Base-by-base conservation (phyloP, 2,888 invertebrate genomes). In the Choristoneura rosaceana region DNA sequence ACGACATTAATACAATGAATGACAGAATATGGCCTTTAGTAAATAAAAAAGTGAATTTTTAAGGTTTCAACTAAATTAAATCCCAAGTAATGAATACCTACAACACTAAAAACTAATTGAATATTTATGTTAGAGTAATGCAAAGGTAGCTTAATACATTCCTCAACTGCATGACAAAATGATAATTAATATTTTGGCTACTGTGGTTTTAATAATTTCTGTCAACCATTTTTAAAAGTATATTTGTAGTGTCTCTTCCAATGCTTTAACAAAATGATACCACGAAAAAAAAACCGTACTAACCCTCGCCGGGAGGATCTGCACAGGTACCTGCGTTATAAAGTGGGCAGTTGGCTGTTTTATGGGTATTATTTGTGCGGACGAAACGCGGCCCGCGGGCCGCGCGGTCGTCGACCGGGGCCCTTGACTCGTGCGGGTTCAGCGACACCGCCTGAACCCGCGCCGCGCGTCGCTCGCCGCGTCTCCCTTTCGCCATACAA, bases 401-500 rank as follows among this genome's bases (percentile, higher is more conserved):
- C 52, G 52, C 78, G 84, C 93, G 93, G 93, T 92, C 93, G 90
- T 88, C 93, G 93, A 92, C 93, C 93, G 91, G 82, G 93, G 93
- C 93, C 93, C 93, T 93, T 92, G 93, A 92, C 93, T 92, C 81
- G 89, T 82, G 85, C 86, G 83, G 88, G 93, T 92, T 93, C 93
- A 92, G 83, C 91, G 93, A 93, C 93, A 89, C 89, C 84, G 86
- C 78, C 80, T 84, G 86, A 85, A 78, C 81, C 81, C 70, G 77
- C 67, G 69, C 66, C 68, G 71, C 71, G 45, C 65, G 71, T 25
- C 64, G 77, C 80, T 80, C 70, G 76, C 64, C 67, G 69, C 64
- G 47, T 58, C 41, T 69, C 50, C 61, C 64, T 65, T 64, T 47
- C 52, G 67, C 67, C 70, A 55, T 50, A 55, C 55, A 55, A 25